Conservation (phyloP, 2,113 vertebrate genomes). For the Pseudorhombus dupliciocellatus region DNA sequence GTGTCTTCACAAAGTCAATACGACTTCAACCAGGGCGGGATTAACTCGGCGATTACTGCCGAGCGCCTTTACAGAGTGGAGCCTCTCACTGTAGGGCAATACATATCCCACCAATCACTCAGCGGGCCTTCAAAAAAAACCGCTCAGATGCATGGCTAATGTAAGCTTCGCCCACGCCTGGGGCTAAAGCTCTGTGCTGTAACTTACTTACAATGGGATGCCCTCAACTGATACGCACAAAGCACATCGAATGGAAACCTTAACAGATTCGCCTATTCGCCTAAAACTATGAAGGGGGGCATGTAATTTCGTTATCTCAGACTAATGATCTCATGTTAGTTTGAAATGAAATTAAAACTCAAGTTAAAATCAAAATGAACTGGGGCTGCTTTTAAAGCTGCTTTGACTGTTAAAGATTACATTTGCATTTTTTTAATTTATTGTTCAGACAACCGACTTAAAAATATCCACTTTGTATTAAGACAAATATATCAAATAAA, state of each 20-base stretch:
- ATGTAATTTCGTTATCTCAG: no score
- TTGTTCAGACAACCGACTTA: no score
- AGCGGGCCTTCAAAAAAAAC: conserved; percentile 36
- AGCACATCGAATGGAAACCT: neutral
- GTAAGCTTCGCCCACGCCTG: conserved; percentile 36
- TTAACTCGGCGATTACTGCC: conserved; percentile 65
- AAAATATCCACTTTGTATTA: no score
- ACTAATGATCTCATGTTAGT: no score
- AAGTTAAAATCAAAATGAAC: no score
- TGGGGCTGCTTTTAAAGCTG: no score
- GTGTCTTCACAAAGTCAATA: conserved; percentile 66
- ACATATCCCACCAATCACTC: conserved; percentile 68
- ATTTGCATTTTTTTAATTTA: no score
- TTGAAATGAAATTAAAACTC: neutral
- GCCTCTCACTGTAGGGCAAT: conserved; percentile 65
- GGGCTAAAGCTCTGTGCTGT: no score
- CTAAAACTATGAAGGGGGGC: no score
- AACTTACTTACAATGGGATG: conserved; percentile 35
- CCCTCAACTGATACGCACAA: conserved; percentile 24
- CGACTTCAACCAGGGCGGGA: conserved; percentile 61
- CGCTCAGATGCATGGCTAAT: conserved; percentile 62
- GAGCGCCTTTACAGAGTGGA: conserved; percentile 57
- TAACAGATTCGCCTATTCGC: neutral
- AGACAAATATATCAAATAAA: no score
- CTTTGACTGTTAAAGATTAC: no score